These are phyloP conservation scores for Xanthia icteritia DNA, from an alignment of 2,888 invertebrate species.

Conservation along the genomic window DNA sequence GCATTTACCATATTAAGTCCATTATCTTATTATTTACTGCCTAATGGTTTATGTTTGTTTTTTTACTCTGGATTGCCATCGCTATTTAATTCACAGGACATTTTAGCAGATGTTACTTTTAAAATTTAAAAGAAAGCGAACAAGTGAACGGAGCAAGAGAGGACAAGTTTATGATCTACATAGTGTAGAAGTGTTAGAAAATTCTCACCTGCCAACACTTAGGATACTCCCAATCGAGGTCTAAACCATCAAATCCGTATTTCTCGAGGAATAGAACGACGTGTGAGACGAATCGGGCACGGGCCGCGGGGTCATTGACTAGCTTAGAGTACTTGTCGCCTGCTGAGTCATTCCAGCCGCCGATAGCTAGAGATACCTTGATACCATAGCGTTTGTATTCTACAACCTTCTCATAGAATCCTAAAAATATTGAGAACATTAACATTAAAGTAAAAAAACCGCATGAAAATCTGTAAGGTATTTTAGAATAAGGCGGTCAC, in stretches of 20 bases:
- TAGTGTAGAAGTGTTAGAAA: neutral
- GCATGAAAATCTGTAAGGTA: neutral
- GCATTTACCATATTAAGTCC: neutral
- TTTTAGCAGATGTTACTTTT: neutral
- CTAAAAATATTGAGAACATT: conserved; percentile 79
- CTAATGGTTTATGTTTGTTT: no score
- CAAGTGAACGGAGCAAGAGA: neutral
- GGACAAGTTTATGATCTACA: neutral
- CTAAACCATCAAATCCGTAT: conserved; percentile 97
- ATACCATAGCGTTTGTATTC: conserved; percentile 94
- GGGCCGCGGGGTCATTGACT: conserved; percentile 93
- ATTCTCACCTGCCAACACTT: conserved; percentile 94
- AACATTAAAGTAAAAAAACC: neutral
- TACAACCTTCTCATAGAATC: conserved; percentile 96
- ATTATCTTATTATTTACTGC: conserved; percentile 1
- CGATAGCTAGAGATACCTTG: conserved; percentile 96
- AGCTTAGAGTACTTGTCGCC: conserved; percentile 97
- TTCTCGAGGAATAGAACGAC: conserved; percentile 94
- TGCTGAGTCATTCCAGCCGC: conserved; percentile 98
- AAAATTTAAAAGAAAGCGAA: neutral
- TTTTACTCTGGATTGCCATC: neutral
- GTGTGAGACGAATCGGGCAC: conserved; percentile 94
- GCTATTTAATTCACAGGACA: neutral
- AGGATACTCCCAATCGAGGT: conserved; percentile 98
- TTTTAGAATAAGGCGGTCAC: neutral